These are phyloP conservation scores for Pachyuromys duprasi DNA, from an alignment of 2,797 vertebrate species.

Conservation along the genomic window DNA sequence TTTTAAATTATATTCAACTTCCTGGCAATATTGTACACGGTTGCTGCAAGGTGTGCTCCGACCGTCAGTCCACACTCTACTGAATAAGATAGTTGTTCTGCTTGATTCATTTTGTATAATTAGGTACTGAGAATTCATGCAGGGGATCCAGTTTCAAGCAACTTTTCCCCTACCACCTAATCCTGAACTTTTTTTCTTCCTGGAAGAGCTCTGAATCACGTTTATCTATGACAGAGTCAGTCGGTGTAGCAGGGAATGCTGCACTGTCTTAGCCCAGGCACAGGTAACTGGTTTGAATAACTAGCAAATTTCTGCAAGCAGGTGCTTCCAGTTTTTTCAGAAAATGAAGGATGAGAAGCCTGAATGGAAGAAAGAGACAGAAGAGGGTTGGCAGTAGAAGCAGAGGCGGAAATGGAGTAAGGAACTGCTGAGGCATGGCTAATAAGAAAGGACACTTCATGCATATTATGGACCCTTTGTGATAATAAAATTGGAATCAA, in stretches of 20 bases:
- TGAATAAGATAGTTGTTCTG: neutral
- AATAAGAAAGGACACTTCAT: constrained; percentile 95
- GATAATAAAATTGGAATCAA: constrained; percentile 96
- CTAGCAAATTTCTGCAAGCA: constrained; percentile 64
- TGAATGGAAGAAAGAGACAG: constrained; percentile 8
- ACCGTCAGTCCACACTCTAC: constrained; percentile 20
- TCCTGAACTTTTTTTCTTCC: neutral
- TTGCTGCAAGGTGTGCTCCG: neutral
- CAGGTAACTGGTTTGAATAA: constrained; percentile 67
- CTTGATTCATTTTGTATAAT: constrained; percentile 17
- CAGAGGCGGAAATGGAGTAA: constrained; percentile 77
- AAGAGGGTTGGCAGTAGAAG: constrained; percentile 70
- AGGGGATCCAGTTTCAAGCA: neutral
- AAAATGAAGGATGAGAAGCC: constrained; percentile 68
- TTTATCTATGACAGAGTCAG: constrained; percentile 41
- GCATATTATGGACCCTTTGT: constrained; percentile 94
- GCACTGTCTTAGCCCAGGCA: constrained; percentile 18
- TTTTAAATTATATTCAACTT: constrained; percentile 34
- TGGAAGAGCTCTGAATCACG: constrained; percentile 33
- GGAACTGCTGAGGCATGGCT: constrained; percentile 89
- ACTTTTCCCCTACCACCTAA: constrained; percentile 6
- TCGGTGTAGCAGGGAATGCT: constrained; percentile 21
- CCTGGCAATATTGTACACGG: neutral
- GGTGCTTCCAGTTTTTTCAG: constrained; percentile 84
- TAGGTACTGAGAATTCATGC: neutral